Base-by-base conservation (phyloP, 2,888 invertebrate species). In the Diloba caeruleocephala region DNA sequence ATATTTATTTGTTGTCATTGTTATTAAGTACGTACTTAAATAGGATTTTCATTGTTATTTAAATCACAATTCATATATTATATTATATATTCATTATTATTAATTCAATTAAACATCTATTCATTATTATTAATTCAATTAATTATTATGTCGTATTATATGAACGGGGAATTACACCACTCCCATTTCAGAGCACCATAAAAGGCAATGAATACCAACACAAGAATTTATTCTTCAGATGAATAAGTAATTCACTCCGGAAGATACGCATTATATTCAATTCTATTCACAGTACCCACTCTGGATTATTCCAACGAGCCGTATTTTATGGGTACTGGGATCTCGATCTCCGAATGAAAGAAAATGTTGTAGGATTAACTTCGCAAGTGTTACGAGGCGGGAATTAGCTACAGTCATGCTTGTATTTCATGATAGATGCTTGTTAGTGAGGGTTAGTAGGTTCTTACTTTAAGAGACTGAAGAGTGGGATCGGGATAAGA, bases 191-290 rank as follows among this genome's bases (percentile, higher is more conserved):
- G 41, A 37, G 26, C 29, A 37, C 43, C 36, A 61, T 71, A 70
- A 71, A 71, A 57, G 58, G 34, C 57, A 33, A 54, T 62, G 62
- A 62, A 71, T 71, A 66, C 34, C 21, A 54, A 56, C 37, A 38
- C 44, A 56, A 46, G 48, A 34, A 29, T 45, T 62, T 62, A 67
- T 53, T 58, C 36, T 51, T 31, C 17, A 48, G 39, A 71, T 69
- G 68, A 71, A 69, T 71, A n/a, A n/a, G n/a, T n/a, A 55, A 71
- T 71, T 71, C 63, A 62, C 42, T 42, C 10, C 29, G 32, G 37
- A 67, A 53, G 55, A 58, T 58, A 29, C 48, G 54, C 48, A 46
- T 67, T 57, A 71, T 62, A 62, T 62, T 68, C 57, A 61, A 66
- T 67, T 71, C 39, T 38, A 36, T 66, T 37, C 39, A 53, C 39